Conservation (phyloP, 2,113 vertebrate species). For the Zapornia atra region DNA sequence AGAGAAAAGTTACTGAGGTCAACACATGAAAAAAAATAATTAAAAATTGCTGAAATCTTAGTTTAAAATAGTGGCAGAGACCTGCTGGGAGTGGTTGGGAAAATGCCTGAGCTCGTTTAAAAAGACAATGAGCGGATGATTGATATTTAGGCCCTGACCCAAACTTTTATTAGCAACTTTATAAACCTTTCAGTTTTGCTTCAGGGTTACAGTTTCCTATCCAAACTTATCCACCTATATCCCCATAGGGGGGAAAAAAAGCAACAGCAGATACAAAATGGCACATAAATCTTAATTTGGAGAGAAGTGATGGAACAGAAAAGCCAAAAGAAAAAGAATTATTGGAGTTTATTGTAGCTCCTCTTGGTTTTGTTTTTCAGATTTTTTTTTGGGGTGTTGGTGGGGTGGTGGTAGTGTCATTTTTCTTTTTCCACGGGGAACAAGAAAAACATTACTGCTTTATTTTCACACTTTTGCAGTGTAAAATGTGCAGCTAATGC, state of each 20-base stretch:
- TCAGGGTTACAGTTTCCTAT: conserved; percentile 11
- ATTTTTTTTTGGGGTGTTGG: no score
- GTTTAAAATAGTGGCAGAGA: conserved; percentile 24
- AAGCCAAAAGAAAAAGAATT: neutral
- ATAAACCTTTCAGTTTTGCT: conserved; percentile 51
- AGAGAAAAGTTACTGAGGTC: conserved; percentile 38
- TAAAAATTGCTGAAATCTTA: neutral
- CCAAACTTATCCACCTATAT: conserved; percentile 41
- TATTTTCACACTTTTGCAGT: neutral
- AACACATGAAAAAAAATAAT: neutral
- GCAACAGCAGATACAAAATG: conserved; percentile 1
- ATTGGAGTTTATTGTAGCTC: neutral
- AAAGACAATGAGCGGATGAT: conserved; percentile 47
- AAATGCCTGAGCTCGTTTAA: conserved; percentile 37
- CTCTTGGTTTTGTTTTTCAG: neutral
- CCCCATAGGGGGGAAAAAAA: neutral
- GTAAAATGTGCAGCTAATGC: neutral
- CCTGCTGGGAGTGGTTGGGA: conserved; percentile 37
- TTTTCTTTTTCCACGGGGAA: neutral
- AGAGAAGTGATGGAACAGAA: neutral
- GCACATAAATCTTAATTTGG: conserved; percentile 29
- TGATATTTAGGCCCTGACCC: conserved; percentile 47
- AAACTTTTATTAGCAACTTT: conserved; percentile 63
- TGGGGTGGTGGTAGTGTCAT: fast-evolving
- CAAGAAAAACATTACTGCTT: neutral